Conservation (phyloP, 2,888 invertebrate species). For the Athalia rosae region DNA sequence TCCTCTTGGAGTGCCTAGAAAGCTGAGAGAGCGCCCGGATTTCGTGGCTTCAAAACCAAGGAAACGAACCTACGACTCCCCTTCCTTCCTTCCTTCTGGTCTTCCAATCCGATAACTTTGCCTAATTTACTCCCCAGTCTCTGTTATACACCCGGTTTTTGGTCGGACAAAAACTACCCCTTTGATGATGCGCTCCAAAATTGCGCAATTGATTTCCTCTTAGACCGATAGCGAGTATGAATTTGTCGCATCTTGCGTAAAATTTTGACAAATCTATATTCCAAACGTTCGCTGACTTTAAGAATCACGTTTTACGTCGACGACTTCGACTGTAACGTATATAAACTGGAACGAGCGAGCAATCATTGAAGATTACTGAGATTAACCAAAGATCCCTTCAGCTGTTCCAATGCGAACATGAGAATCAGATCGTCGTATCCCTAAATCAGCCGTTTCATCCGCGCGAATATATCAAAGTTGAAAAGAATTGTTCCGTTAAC, state of each 20-base stretch:
- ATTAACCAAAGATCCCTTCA: constrained; percentile 59
- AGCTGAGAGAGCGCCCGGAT: constrained; percentile 2
- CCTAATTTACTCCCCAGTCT: constrained; percentile 40
- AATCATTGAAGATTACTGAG: constrained; percentile 62
- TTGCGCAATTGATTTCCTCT: not conserved
- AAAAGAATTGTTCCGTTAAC: too few relatives aligned
- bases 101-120: constrained; percentile 39
- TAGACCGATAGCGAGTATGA: too few relatives aligned
- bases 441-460: not conserved
- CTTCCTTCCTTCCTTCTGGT: constrained; percentile 12
- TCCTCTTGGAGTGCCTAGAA: constrained; percentile 41
- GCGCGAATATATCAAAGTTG: too few relatives aligned
- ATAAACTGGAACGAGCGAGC: constrained; percentile 34
- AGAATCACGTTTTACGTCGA: not conserved
- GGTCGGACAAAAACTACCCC: constrained; percentile 1
- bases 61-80: not conserved
- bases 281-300: not conserved
- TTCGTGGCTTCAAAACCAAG: not conserved
- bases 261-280: too few relatives aligned
- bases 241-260: too few relatives aligned
- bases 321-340: constrained; percentile 16
- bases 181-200: not conserved
- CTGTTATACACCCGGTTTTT: not conserved
- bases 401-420: not conserved
- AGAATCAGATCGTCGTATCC: constrained; percentile 14